Evolutionary conservation across 2,113 vertebrate species (phyloP).

Genomic region (Coryphaenoides rupestris): DNA sequence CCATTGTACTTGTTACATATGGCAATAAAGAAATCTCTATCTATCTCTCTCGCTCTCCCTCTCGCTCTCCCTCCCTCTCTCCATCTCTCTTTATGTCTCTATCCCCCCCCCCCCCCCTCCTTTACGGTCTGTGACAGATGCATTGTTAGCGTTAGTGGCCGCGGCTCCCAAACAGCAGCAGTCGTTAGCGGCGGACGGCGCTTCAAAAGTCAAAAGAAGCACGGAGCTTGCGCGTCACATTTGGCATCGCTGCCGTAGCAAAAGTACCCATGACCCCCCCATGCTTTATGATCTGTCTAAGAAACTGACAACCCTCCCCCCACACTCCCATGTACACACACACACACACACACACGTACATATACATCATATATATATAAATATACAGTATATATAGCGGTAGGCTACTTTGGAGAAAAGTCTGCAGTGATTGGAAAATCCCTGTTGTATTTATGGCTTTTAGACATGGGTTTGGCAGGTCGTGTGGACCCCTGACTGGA

Average conservation of each 20-base stretch:
- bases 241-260: conserved; percentile 12
- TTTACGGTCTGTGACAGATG: conserved; percentile 35
- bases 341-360: not conserved
- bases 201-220: conserved; percentile 18
- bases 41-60: not conserved
- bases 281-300: conserved; percentile 22
- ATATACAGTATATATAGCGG: not conserved
- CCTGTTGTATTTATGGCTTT: not conserved
- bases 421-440: conserved; percentile 16
- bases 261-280: conserved; percentile 6
- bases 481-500: not conserved
- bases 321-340: conserved; percentile 1
- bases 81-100: not conserved
- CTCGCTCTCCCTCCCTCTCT: conserved; percentile 3
- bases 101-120: not conserved
- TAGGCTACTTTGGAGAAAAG: not conserved
- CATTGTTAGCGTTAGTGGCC: conserved; percentile 33
- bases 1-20: too few species aligned
- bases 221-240: not conserved
- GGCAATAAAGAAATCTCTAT: too few species aligned
- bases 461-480: not conserved
- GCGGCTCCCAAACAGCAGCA: conserved; percentile 9
- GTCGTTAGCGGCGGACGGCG: conserved; percentile 16
- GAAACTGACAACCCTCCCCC: conserved; percentile 9
- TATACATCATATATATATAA: not conserved